phyloP scores from a whole-genome alignment of 2,797 vertebrate species.

The Halcyon badia region DNA sequence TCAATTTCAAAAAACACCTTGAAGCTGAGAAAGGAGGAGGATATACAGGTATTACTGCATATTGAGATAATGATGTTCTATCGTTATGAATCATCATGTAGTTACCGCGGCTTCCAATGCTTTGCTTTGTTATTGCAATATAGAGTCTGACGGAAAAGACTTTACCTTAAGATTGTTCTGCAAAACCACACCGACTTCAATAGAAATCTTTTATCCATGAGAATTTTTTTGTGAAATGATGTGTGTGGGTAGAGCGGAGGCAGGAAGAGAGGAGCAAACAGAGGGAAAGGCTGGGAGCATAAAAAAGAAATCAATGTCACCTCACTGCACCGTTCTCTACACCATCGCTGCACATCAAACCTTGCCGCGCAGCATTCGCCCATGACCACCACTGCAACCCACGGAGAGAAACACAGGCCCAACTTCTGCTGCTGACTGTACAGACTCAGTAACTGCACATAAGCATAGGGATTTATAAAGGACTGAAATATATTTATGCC shows the following conservation, averaged over 20 bases:
- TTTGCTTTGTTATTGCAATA: neutral
- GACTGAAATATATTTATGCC: neutral
- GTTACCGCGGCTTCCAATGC: neutral
- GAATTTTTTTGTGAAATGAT: neutral
- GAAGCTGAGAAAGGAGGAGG: neutral
- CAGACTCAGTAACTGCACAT: neutral
- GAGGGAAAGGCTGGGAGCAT: neutral
- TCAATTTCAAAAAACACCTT: neutral
- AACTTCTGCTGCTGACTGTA: neutral
- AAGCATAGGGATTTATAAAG: neutral
- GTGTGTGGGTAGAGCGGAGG: neutral
- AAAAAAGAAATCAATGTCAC: neutral
- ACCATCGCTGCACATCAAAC: neutral
- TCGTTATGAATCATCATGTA: neutral
- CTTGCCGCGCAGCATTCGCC: fast-evolving
- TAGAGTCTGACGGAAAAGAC: neutral
- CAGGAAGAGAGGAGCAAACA: neutral
- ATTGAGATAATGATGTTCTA: neutral
- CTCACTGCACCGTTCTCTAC: neutral
- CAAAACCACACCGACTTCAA: neutral
- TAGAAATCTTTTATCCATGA: neutral
- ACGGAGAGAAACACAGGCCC: neutral
- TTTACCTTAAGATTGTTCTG: neutral
- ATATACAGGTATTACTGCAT: neutral
- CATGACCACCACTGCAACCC: neutral